Base-by-base conservation (phyloP, 2,797 vertebrate genomes). In the Gobio occitaniae region DNA sequence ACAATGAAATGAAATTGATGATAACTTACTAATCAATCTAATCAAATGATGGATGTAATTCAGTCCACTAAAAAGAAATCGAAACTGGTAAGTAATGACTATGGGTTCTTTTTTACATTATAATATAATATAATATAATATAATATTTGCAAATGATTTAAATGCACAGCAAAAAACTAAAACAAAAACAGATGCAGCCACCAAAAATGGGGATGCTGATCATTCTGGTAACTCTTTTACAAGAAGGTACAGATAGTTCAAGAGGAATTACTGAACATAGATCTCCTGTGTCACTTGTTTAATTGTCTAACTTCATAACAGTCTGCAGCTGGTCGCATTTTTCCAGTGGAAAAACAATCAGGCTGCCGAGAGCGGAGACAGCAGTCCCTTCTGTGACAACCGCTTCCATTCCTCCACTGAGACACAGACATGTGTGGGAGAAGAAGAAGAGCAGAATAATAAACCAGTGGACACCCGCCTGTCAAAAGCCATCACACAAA, bases 401-500 rank as follows among this genome's bases (percentile, higher is more conserved):
- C 25, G 68, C 71, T 59, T 71, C 80, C 59, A 66, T 76, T 75
- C 47, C 48, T 56, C 50, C 82, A 44, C 32, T 50, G 81, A 83
- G 71, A 76, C 63, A 69, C 63, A 78, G 50, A 84, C 25, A 54
- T 80, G 52, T 82, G 52, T 59, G 65, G 63, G 38, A 77, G 72
- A 68, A 38, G 48, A 21, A 36, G 52, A 74, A 48, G 71, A 66
- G 81, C 38, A 12, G n/a, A 32, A 78, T 77, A 29, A 70, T 78
- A 70, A 61, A 61, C n/a, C 41, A 41, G 32, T 44, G 38, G 74
- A 84, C 65, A 84, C 75, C 75, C 12, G 75, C 50, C 65, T 78
- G 75, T 78, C 83, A 70, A 44, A 78, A 70, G 66, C 19, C 75
- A 78, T 78, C 83, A 84, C 65, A 78, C 36, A 84, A 78, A 69